phyloP scores from a whole-genome alignment of 2,113 vertebrate genomes.

The Sminthopsis crassicaudata region DNA sequence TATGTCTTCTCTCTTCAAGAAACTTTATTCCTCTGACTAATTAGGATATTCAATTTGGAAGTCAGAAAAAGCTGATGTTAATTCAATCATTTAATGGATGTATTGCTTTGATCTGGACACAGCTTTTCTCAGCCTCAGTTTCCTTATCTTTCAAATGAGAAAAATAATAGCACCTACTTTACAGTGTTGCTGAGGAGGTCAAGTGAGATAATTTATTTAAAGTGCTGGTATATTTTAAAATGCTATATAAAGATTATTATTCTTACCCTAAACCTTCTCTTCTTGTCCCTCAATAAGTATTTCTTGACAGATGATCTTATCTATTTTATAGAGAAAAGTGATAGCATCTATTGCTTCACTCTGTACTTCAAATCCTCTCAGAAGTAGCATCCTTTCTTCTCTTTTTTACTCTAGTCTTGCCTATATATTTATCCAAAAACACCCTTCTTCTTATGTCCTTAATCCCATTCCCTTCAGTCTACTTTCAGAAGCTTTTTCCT shows the following conservation, averaged over 20 bases:
- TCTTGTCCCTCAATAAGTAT: background rate
- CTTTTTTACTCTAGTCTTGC: background rate
- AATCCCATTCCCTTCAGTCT: background rate
- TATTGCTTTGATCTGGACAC: background rate
- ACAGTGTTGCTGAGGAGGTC: background rate
- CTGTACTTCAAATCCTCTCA: background rate
- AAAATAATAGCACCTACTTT: background rate
- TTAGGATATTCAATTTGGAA: background rate
- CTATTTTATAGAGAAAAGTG: background rate
- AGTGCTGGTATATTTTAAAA: background rate
- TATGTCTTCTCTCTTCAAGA: background rate
- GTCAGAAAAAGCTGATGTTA: background rate
- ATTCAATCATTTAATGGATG: background rate
- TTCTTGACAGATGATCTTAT: background rate
- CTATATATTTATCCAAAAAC: background rate
- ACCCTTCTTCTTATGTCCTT: background rate
- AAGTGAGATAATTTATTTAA: background rate
- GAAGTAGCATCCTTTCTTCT: background rate
- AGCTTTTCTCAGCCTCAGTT: background rate
- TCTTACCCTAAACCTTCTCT: background rate
- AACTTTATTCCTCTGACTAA: background rate
- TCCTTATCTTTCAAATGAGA: background rate
- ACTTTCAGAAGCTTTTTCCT: background rate
- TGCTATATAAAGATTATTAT: background rate
- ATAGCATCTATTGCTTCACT: background rate